Evolutionary conservation across 2,113 vertebrate genomes (phyloP), one percentile per base, ranked within the genome.

Genomic region (Marmota flaviventris): DNA sequence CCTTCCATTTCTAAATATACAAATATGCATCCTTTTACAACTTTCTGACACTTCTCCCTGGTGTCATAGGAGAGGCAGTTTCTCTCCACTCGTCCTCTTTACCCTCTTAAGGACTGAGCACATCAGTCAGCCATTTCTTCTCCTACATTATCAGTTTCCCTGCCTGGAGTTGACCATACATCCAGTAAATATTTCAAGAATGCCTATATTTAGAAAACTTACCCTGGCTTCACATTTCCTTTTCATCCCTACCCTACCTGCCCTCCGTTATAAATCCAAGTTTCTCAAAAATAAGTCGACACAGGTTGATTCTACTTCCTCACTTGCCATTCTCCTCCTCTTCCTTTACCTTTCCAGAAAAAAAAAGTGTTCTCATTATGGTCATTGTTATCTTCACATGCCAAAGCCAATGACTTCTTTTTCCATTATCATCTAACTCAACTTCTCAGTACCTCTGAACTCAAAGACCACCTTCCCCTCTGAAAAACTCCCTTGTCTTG

Each of bases 361-460:
- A 37, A 65, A 83, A 83, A 29, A 13, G 4, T 42, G 10, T 22
- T 77, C 34, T 90, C 39, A 63, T n/a, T 24, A 83, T 89, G 32
- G 8, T 85, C 29, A 9, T 24, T 18, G 9, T 67, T 77, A 17
- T 70, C 22, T 27, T 18, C 48, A 22, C 65, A 53, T 76, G 75
- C 51, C 75, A 89, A 94, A 92, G 58, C 34, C 58, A 85, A 13
- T 61, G 67, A 81, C n/a, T 70, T 24, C 22, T 39, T 85, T 76
- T 39, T 86, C 42, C 9, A 20, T 73, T 83, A 2, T 86, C 27
- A 72, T 81, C 76, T 91, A 65, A 58, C 24, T 70, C 65, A 79
- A 56, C n/a, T 53, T 90, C 69, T 90, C 69, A 77, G 25, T 53
- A 90, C n/a, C 20, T 94, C 83, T 83, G n/a, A 89, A 67, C 14